These are phyloP conservation scores for Echinometra lucunter DNA, from an alignment of 53 echinoderm and acorn worm genomes.

Conservation along the genomic window DNA sequence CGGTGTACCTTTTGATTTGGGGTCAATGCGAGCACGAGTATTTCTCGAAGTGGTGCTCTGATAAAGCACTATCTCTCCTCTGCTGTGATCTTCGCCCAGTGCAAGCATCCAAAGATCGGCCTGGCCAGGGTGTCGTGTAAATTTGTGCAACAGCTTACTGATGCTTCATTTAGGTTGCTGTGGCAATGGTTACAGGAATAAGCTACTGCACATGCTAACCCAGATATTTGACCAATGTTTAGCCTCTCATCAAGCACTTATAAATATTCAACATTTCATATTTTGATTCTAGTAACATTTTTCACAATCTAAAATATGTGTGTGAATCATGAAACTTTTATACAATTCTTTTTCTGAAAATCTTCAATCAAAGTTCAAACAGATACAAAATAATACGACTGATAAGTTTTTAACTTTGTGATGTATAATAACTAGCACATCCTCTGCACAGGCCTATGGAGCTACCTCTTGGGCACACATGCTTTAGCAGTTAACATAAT, in stretches of 20 bases:
- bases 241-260: neutral
- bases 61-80: slow-evolving; percentile 61
- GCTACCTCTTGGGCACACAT: no score
- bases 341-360: no score
- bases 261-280: no score
- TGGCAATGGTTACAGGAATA: neutral
- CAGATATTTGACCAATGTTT: neutral
- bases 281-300: no score
- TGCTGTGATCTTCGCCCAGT: slow-evolving; percentile 28
- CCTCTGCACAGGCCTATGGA: no score
- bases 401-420: no score
- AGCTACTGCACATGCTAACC: slow-evolving; percentile 66
- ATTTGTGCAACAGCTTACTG: slow-evolving; percentile 47
- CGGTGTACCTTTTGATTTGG: slow-evolving; percentile 13
- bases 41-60: neutral
- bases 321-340: no score
- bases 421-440: no score
- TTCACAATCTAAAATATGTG: no score
- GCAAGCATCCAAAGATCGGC: slow-evolving; percentile 39
- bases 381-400: no score
- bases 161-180: slow-evolving; percentile 14
- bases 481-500: no score
- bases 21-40: slow-evolving; percentile 51
- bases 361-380: no score
- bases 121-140: slow-evolving; percentile 53